Evolutionary conservation across 2,113 vertebrate genomes (phyloP).

Genomic region (Rattus rattus): DNA sequence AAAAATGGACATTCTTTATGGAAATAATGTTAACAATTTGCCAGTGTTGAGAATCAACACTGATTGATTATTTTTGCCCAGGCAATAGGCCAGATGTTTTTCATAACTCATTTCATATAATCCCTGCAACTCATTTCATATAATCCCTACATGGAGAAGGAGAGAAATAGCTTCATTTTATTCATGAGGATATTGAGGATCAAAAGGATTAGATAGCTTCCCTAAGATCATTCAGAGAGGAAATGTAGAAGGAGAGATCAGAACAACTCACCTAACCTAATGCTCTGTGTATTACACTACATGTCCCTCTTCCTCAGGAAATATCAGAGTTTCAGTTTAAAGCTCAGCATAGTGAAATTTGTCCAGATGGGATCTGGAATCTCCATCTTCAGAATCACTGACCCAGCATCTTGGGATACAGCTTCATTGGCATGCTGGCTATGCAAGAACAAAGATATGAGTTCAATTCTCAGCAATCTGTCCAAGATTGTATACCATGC

Average conservation of each 20-base stretch:
- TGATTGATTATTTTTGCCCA: not conserved
- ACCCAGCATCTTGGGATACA: too few relatives aligned
- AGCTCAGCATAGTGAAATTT: accelerated
- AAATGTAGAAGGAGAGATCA: not conserved
- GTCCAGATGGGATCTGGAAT: not conserved
- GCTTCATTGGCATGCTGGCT: not conserved
- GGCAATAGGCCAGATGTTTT: not conserved
- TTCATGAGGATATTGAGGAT: not conserved
- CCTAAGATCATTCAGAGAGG: not conserved
- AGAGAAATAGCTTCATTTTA: not conserved
- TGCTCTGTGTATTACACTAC: accelerated
- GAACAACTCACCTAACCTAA: not conserved
- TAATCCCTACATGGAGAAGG: not conserved
- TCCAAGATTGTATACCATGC: accelerated
- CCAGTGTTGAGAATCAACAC: not conserved
- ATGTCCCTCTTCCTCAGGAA: not conserved
- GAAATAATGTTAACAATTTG: not conserved
- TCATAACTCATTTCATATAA: not conserved
- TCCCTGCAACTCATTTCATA: not conserved
- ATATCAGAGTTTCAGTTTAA: not conserved
- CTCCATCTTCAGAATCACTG: not conserved
- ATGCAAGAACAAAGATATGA: not conserved
- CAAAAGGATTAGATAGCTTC: not conserved
- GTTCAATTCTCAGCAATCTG: too few relatives aligned
- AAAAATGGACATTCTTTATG: not conserved